Evolutionary conservation across 2,888 invertebrate genomes (phyloP).

Genomic region (Disparrhopalites patrizii): DNA sequence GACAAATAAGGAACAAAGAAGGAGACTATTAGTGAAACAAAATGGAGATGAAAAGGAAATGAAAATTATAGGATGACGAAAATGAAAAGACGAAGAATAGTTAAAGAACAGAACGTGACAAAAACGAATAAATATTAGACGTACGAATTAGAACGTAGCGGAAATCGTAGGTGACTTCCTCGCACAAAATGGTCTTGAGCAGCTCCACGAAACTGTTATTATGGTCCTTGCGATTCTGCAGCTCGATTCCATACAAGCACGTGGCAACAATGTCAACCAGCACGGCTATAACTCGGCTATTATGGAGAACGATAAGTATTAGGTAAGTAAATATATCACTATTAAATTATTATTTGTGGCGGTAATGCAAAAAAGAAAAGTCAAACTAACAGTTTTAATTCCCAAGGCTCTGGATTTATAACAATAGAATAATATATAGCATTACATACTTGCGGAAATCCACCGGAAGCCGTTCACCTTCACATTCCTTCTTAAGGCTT

Average conservation of each 20-base stretch:
- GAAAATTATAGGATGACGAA: no score
- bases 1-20: no score
- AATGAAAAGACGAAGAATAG: neutral
- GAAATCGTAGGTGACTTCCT: conserved; percentile 31
- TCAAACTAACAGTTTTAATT: no score
- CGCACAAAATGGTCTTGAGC: conserved; percentile 38
- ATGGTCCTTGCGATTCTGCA: conserved; percentile 39
- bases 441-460: conserved; percentile 13
- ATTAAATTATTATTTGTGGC: neutral
- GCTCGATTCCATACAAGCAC: conserved; percentile 34
- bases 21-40: no score
- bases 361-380: no score
- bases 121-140: neutral
- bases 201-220: conserved; percentile 41
- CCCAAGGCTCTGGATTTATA: no score
- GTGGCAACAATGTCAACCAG: conserved; percentile 42
- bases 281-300: conserved; percentile 37
- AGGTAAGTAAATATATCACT: neutral
- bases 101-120: neutral
- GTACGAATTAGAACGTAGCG: conserved; percentile 38
- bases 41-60: no score
- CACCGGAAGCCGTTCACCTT: neutral
- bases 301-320: no score
- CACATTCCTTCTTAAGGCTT: conserved; percentile 18
- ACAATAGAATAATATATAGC: no score